Conservation (phyloP, 2,888 invertebrate species). For the Cosmorhoe ocellata region DNA sequence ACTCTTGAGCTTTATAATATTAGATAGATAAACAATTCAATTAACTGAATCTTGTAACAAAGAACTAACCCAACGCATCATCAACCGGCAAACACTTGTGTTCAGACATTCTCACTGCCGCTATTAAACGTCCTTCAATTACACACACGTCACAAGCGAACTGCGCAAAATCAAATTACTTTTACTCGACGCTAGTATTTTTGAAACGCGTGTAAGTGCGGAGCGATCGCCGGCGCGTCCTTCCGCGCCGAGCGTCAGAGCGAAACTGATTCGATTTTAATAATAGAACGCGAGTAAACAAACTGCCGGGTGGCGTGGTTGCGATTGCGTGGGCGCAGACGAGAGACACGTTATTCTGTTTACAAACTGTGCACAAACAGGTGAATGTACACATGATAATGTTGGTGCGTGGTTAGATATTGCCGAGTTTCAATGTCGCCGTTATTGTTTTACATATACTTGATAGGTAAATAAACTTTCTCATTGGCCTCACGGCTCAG, state of each 20-base stretch:
- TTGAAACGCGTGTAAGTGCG: slow-evolving; percentile 22
- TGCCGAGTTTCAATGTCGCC: background rate
- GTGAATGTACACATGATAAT: slow-evolving; percentile 17
- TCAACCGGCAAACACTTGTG: slow-evolving; percentile 45
- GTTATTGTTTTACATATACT: too few species aligned
- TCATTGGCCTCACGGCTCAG: too few species aligned
- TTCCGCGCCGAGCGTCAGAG: slow-evolving; percentile 47
- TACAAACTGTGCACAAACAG: slow-evolving; percentile 23
- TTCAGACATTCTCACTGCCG: slow-evolving; percentile 47
- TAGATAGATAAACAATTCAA: slow-evolving; percentile 16
- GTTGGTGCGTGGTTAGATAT: background rate
- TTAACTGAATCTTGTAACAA: slow-evolving; percentile 16
- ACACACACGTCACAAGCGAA: slow-evolving; percentile 28
- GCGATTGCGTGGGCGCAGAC: slow-evolving; percentile 39
- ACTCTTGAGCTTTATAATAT: too few species aligned
- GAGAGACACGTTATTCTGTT: slow-evolving; percentile 26
- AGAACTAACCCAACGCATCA: slow-evolving; percentile 52
- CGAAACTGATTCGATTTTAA: slow-evolving; percentile 46
- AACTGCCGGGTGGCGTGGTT: slow-evolving; percentile 37
- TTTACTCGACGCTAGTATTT: slow-evolving; percentile 24
- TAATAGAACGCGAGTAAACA: slow-evolving; percentile 54
- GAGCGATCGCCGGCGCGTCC: slow-evolving; percentile 43
- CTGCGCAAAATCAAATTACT: slow-evolving; percentile 33
- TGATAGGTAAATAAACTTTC: too few species aligned
- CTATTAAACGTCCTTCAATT: slow-evolving; percentile 25